Conservation (phyloP, 2,113 vertebrate genomes). For the Mirounga angustirostris region DNA sequence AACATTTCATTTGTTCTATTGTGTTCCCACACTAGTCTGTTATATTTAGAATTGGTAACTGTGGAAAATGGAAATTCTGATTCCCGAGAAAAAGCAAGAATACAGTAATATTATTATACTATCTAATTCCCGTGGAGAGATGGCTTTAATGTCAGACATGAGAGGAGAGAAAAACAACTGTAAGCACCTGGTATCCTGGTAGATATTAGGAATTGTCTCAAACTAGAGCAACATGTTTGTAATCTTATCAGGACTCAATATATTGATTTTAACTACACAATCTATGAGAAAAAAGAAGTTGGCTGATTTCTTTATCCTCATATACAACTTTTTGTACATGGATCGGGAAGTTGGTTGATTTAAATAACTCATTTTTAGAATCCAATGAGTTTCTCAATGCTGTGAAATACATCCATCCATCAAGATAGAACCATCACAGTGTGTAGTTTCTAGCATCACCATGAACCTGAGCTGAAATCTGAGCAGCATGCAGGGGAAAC, state of each 20-base stretch:
- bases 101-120: neutral
- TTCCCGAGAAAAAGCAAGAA: neutral
- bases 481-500: neutral
- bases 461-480: neutral
- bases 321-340: neutral
- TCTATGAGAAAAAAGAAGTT: neutral
- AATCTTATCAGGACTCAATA: neutral
- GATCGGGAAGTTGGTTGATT: neutral
- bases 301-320: neutral
- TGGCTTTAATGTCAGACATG: neutral
- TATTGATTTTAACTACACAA: neutral
- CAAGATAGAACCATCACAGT: neutral
- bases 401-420: neutral
- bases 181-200: neutral
- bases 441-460: neutral
- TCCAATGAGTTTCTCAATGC: neutral
- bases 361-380: constrained; percentile 1
- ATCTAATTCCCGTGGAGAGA: neutral
- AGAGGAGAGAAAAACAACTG: neutral
- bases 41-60: constrained; percentile 58
- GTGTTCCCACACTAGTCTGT: neutral
- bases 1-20: constrained; percentile 52
- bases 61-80: constrained; percentile 35
- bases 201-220: neutral
- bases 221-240: neutral